Base-by-base conservation (phyloP, 2,797 vertebrate species). In the Ispidina lecontei region DNA sequence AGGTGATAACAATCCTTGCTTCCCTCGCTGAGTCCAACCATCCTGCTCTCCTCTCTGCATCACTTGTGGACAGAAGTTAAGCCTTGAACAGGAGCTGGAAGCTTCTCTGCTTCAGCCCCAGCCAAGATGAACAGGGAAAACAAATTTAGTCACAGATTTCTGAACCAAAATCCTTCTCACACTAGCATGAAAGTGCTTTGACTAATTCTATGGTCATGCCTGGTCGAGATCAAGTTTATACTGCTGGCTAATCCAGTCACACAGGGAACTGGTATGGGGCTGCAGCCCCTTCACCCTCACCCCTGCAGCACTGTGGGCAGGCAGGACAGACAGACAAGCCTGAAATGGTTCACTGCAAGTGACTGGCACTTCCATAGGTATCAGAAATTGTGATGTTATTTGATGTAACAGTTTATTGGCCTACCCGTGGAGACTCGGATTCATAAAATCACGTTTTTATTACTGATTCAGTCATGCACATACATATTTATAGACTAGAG, bases 391-490 rank as follows among this genome's bases (percentile, higher is more conserved):
- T 35, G 13, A 8, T 18, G 43, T 62, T 81, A 55, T 44, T 83
- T 88, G 69, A 43, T 81, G 70, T 78, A 72, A 72, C 17, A 39
- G 73, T 88, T 92, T 91, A 72, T 72, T 87, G 80, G 46, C 41
- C 47, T 63, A 72, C 63, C 65, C 75, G 14, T 10, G 20, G 60
- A 92, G 29, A 52, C 52, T 80, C 22, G 8, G 89, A 39, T 87
- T 73, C 70, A 70, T 71, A 87, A 89, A 93, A 93, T 87, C 47
- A 46, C 68, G 21, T 60, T 79, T 87, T 91, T 92, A 80, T 90
- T 89, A 65, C 51, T 3, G 33, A 49, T 78, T 64, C 84, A 70
- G 69, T 89, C 81, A 73, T 47, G 21, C 78, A 68, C 51, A 58
- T 93, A 54, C 68, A 59, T 91, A 92, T 86, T 91, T 84, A 94